Conservation (phyloP, 1,140 invertebrate species). For the Notospermus geniculatus region DNA sequence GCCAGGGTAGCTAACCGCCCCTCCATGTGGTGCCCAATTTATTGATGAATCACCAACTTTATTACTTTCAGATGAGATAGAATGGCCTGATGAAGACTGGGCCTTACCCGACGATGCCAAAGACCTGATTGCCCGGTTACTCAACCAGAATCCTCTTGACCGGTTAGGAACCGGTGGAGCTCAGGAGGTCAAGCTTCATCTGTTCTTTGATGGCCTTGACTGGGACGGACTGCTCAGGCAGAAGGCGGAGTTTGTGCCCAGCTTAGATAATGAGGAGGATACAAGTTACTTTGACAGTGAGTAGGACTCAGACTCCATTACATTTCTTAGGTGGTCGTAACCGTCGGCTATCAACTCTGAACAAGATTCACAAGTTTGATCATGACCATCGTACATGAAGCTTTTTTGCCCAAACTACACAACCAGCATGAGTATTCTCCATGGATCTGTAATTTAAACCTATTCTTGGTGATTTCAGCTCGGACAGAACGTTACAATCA, state of each 20-base stretch:
- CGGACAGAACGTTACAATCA: slow-evolving; percentile 91
- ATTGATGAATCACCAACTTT: too few relatives aligned
- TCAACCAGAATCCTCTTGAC: slow-evolving; percentile 91
- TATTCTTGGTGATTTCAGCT: too few relatives aligned
- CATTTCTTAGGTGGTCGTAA: too few relatives aligned
- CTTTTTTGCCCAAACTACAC: too few relatives aligned
- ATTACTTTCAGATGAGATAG: slow-evolving; percentile 44
- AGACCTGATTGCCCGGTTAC: slow-evolving; percentile 83
- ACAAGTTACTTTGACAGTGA: slow-evolving; percentile 97
- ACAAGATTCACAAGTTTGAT: background rate
- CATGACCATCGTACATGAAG: too few relatives aligned
- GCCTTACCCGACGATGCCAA: slow-evolving; percentile 48
- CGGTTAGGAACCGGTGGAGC: slow-evolving; percentile 82
- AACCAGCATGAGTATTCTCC: too few relatives aligned
- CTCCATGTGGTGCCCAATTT: too few relatives aligned
- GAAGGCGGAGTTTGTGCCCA: slow-evolving; percentile 98
- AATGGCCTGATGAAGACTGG: slow-evolving; percentile 54
- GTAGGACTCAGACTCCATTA: too few relatives aligned
- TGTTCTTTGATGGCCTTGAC: slow-evolving; percentile 89
- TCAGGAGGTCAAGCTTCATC: slow-evolving; percentile 94
- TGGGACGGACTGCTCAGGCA: slow-evolving; percentile 94
- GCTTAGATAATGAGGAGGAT: slow-evolving; percentile 95
- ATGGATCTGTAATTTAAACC: too few relatives aligned
- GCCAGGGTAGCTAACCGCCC: too few relatives aligned
- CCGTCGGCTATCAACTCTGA: too few relatives aligned